phyloP scores from a whole-genome alignment of 2,888 invertebrate genomes.

The Pachliopta kotzebuea region DNA sequence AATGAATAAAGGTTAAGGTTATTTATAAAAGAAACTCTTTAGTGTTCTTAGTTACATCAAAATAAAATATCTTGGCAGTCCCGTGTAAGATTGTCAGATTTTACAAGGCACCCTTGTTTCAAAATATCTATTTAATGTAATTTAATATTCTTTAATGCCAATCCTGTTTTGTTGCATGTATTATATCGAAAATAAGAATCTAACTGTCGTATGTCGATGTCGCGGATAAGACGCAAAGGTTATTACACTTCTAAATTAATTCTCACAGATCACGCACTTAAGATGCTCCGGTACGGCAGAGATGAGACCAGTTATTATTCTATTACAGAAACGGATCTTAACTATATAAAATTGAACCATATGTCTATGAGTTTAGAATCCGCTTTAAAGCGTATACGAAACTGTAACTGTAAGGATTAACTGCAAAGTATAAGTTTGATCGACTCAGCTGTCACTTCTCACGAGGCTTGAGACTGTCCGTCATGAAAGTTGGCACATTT shows the following conservation, averaged over 20 bases:
- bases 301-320: slow-evolving; percentile 55
- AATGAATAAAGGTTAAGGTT: too few relatives aligned
- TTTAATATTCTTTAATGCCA: too few relatives aligned
- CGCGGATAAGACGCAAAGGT: slow-evolving; percentile 60
- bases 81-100: too few relatives aligned
- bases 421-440: slow-evolving; percentile 51
- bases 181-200: slow-evolving; percentile 7
- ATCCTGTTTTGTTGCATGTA: too few relatives aligned
- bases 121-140: too few relatives aligned
- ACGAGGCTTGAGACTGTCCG: slow-evolving; percentile 58
- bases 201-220: slow-evolving; percentile 56
- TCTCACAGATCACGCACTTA: slow-evolving; percentile 67
- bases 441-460: slow-evolving; percentile 71
- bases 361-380: slow-evolving; percentile 33
- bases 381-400: slow-evolving; percentile 19
- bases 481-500: slow-evolving; percentile 46
- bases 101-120: too few relatives aligned
- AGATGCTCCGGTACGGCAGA: slow-evolving; percentile 59
- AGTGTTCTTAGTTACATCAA: too few relatives aligned
- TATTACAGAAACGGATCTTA: slow-evolving; percentile 34
- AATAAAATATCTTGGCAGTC: too few relatives aligned
- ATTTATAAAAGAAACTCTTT: too few relatives aligned
- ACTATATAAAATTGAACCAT: slow-evolving; percentile 37
- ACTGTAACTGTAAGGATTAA: slow-evolving; percentile 35
- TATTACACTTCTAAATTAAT: slow-evolving; percentile 69